Evolutionary conservation across 2,888 invertebrate genomes (phyloP).

Genomic region (Nomada ferruginata): DNA sequence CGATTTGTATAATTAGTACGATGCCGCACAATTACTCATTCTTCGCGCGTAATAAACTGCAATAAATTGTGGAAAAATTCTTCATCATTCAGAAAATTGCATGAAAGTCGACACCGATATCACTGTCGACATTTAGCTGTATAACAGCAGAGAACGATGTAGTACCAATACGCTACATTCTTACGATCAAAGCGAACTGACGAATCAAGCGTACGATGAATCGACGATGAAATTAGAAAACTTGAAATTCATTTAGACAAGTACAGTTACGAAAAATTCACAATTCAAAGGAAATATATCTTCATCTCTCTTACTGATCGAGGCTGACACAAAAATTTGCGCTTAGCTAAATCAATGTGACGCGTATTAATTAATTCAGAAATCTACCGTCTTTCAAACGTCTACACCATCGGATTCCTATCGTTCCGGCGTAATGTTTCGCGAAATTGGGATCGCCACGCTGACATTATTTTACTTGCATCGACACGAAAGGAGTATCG

Average conservation of each 20-base stretch:
- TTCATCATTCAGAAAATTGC: slow-evolving; percentile 35
- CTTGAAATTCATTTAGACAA: no score
- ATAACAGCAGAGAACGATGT: neutral
- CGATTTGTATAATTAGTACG: slow-evolving; percentile 36
- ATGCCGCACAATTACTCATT: slow-evolving; percentile 28
- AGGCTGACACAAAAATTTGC: no score
- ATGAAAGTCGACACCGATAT: slow-evolving; percentile 2
- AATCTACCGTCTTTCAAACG: neutral
- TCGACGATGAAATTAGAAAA: neutral
- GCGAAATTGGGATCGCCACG: slow-evolving; percentile 35
- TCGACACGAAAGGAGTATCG: slow-evolving; percentile 30
- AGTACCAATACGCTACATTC: slow-evolving; percentile 15
- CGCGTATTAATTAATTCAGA: neutral
- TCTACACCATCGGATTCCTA: neutral
- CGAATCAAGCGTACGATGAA: neutral
- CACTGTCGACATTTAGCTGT: neutral
- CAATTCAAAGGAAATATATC: no score
- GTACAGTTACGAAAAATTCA: no score
- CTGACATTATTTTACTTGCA: slow-evolving; percentile 48
- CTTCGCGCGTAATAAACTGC: slow-evolving; percentile 12
- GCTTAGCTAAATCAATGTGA: no score
- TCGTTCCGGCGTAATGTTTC: slow-evolving; percentile 15
- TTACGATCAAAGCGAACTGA: slow-evolving; percentile 15
- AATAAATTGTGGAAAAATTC: slow-evolving; percentile 43
- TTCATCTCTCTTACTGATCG: no score